Evolutionary conservation across 2,797 vertebrate genomes (phyloP), one percentile per base, ranked within the genome.

Genomic region (Hydrocynus forskahlii): DNA sequence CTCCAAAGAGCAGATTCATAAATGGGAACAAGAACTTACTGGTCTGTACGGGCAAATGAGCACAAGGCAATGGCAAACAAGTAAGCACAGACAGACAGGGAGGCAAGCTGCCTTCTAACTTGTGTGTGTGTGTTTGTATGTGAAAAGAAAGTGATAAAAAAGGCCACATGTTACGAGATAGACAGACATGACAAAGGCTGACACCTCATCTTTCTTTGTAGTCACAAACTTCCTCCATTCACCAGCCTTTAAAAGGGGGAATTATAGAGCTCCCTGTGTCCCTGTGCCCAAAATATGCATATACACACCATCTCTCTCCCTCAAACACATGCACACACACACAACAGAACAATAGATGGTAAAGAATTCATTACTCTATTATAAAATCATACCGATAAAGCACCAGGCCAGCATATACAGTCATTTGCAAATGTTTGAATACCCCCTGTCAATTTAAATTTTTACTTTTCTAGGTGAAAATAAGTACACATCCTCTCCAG

Each of bases 121-220:
- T 90, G 80, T 60, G 67, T 81, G 50, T 55, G 50, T 38, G 12
- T 55, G 23, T 54, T 14, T 71, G 67, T 54, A 48, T 5, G 45
- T 60, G 21, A 38, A 55, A 86, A 88, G 87, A 89, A 82, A 82
- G 43, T 50, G 79, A 59, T 87, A 84, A 88, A 82, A 83, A 81
- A 84, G 89, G 92, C 88, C 89, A 86, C 93, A 92, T 76, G 89
- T 91, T 89, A 92, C 87, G 91, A 81, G 87, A 9, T 88, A 87
- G 89, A 91, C 89, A 88, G 87, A 89, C 60, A 78, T 70, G 68
- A 87, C n/a, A 21, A 85, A 83, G 84, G 83, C 72, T 89, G 89
- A 91, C 91, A 91, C 88, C 88, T 89, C 82, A 83, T 91, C 90
- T 88, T 84, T 82, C 0, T 82, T 16, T 84, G 87, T 76, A 82